Percentiles rank a stretch among this genome's conserved stretches.
Evolutionary conservation across 2,888 invertebrate genomes (phyloP).

Genomic region (Colletes collaris): DNA sequence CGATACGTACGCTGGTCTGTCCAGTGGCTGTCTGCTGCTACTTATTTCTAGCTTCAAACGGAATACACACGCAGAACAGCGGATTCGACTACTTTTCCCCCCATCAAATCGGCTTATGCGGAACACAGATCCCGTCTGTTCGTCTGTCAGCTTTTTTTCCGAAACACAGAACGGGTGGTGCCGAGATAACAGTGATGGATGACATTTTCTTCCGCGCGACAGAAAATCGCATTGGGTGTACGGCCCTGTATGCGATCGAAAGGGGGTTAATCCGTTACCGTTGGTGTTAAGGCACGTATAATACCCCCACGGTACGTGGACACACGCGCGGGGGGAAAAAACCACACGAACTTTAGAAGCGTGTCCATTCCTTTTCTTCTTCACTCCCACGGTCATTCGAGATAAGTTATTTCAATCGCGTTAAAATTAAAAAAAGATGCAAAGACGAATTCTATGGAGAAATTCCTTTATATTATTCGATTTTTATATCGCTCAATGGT

Average conservation of each 20-base stretch:
- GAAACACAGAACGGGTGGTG: constrained; percentile 14
- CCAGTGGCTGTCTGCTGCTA: constrained; percentile 16
- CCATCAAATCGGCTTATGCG: constrained; percentile 42
- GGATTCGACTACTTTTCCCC: background rate
- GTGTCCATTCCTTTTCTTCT: background rate
- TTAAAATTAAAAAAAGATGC: no score
- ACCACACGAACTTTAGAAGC: background rate
- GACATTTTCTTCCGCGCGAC: constrained; percentile 38
- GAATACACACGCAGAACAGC: background rate
- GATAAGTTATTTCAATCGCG: no score
- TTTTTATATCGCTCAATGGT: no score
- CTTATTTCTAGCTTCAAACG: background rate
- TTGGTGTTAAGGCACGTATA: constrained; percentile 46
- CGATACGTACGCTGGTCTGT: background rate
- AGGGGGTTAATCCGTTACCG: constrained; percentile 54
- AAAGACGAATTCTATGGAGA: no score
- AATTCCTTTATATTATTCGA: no score
- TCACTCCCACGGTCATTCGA: constrained; percentile 3
- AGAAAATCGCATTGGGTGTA: constrained; percentile 26
- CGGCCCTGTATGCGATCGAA: constrained; percentile 1
- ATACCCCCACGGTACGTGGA: constrained; percentile 13
- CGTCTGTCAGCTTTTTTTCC: constrained; percentile 32
- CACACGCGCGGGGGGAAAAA: constrained; percentile 34
- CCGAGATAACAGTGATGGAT: constrained; percentile 39
- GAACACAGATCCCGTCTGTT: constrained; percentile 29